A percentile compares a stretch with the other conserved stretches of the same genome.
Evolutionary conservation across 2,113 vertebrate genomes (phyloP).

Genomic region (Psilopsiagon aymara): DNA sequence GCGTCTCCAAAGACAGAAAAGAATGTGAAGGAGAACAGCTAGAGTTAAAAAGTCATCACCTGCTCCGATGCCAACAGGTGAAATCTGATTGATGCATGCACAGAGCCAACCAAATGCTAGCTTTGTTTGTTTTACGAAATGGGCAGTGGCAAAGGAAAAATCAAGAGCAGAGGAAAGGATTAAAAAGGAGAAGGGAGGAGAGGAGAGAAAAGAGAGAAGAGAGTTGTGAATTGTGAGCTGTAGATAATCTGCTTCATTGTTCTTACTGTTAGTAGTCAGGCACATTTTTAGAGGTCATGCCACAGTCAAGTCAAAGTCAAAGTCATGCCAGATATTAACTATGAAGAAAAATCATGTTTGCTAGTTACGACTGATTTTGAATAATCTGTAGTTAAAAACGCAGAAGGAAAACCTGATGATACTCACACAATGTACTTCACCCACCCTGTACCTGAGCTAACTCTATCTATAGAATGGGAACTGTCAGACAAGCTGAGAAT

Average conservation of each 20-base stretch:
- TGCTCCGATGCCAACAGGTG: not conserved
- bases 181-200: too few relatives aligned
- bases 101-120: not conserved
- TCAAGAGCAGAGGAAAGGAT: too few relatives aligned
- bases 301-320: not conserved
- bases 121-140: conserved; percentile 25
- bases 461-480: not conserved
- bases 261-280: conserved; percentile 10
- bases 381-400: not conserved
- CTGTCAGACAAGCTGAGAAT: not conserved
- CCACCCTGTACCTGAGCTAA: not conserved
- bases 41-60: not conserved
- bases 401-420: not conserved
- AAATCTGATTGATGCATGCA: not conserved
- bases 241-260: conserved; percentile 33
- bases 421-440: not conserved
- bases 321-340: not conserved
- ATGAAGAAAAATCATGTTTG: not conserved
- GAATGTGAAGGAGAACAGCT: not conserved
- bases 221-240: not conserved
- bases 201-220: not conserved
- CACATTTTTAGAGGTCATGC: conserved; percentile 1
- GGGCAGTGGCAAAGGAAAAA: not conserved
- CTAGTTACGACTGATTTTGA: not conserved
- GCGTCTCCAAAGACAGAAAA: not conserved